Conservation (phyloP, 2,113 vertebrate species). For the Tachysurus fulvidraco region DNA sequence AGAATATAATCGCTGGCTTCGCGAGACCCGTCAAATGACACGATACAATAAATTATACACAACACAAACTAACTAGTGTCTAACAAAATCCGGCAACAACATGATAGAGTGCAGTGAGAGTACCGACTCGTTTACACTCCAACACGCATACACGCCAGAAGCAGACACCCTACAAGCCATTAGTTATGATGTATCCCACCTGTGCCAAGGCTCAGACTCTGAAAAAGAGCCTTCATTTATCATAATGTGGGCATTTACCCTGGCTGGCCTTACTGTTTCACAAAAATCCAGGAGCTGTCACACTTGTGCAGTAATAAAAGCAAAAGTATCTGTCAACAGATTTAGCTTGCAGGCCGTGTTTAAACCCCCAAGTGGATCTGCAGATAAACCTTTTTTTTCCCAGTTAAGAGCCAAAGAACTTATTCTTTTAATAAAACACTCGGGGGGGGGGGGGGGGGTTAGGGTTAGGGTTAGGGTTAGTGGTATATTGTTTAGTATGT, state of each 20-base stretch:
- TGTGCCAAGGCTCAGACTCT: constrained; percentile 3
- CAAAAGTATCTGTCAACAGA: constrained; percentile 21
- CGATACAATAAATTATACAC: not conserved
- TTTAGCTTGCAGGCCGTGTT: not conserved
- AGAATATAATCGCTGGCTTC: not conserved
- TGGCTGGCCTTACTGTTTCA: not conserved
- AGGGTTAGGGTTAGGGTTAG: no score
- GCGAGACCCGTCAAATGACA: not conserved
- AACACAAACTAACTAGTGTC: not conserved
- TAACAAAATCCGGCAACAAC: not conserved
- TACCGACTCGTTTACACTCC: not conserved
- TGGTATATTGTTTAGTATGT: not conserved
- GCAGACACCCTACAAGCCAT: constrained; percentile 16
- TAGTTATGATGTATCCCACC: constrained; percentile 17
- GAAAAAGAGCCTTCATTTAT: constrained; percentile 33
- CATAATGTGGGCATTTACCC: constrained; percentile 20
- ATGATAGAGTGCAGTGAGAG: not conserved
- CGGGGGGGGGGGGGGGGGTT: no score
- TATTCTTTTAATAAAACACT: constrained; percentile 22
- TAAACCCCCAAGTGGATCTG: not conserved
- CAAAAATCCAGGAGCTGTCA: constrained; percentile 16
- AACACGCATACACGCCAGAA: not conserved
- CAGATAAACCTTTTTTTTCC: not conserved
- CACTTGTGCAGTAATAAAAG: constrained; percentile 26
- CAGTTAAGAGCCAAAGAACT: not conserved